Evolutionary conservation across 2,797 vertebrate species (phyloP), one percentile per base, ranked within the genome.

Genomic region (Taenioides sp.): DNA sequence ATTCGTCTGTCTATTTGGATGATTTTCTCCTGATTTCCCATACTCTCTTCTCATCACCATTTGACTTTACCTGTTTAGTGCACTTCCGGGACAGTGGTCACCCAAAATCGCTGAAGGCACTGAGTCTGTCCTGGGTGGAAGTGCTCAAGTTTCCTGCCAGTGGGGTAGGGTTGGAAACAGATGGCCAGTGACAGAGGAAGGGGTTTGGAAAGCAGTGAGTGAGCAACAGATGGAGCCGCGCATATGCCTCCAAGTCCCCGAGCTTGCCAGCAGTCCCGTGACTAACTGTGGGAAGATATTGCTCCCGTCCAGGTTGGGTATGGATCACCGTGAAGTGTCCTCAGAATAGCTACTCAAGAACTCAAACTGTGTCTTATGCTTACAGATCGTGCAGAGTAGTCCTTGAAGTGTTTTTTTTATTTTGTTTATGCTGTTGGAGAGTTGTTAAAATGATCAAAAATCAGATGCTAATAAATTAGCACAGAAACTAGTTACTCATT

Each of bases 171-270:
- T 84, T 93, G 89, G 83, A 89, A 92, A 89, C 94, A 95, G 94
- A 94, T 94, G 93, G 93, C 91, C 80, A 74, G 85, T 90, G 90
- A 92, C 90, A 90, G 89, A 91, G 91, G 91, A 92, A 89, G 88
- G 89, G 90, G 89, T 92, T 93, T 92, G 91, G 89, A 92, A 90
- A 88, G 88, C 86, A 74, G 82, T 73, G 86, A 92, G 80, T 80
- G 87, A 90, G 92, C 92, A 93, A 93, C 93, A 94, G 93, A 94
- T 94, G 93, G 93, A 91, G 90, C 88, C 82, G 71, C 86, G 79
- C 91, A 93, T 93, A 93, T 91, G 90, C 90, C 92, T 91, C 89
- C 89, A 87, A 92, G 89, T 91, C 91, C 87, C 76, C 83, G 77
- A 83, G 91, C 89, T 82, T 92, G 93, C 93, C 94, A 94, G 91